Evolutionary conservation across 2,113 vertebrate species (phyloP).

Genomic region (Notechis scutatus): DNA sequence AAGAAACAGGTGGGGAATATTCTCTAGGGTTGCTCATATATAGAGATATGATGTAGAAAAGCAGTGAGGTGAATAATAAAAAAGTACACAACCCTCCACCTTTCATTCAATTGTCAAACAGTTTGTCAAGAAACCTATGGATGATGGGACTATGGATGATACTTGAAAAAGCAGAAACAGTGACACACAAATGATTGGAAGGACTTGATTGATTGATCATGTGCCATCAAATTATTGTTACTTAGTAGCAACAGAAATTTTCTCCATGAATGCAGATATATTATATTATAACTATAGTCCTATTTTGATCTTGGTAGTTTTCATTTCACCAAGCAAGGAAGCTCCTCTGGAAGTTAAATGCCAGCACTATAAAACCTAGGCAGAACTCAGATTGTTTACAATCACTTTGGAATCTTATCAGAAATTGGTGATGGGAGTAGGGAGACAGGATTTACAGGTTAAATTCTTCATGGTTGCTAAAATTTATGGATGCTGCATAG

Average conservation of each 20-base stretch:
- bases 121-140: background rate
- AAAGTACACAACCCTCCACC: background rate
- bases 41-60: background rate
- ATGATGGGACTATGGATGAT: background rate
- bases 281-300: background rate
- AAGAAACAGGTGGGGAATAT: slow-evolving; percentile 8
- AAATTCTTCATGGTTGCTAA: background rate
- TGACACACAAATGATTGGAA: background rate
- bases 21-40: background rate
- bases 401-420: background rate
- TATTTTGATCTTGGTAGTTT: background rate
- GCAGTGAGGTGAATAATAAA: background rate
- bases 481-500: background rate
- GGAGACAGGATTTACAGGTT: background rate
- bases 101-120: background rate
- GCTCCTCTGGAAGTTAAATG: background rate
- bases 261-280: background rate
- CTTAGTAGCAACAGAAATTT: background rate
- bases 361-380: background rate
- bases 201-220: background rate
- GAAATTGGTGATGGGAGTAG: background rate
- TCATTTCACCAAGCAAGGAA: background rate
- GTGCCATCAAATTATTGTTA: background rate
- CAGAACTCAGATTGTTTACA: background rate
- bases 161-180: background rate